Evolutionary conservation across 1,140 invertebrate species (phyloP).

Genomic region (Drosophila seguyi): DNA sequence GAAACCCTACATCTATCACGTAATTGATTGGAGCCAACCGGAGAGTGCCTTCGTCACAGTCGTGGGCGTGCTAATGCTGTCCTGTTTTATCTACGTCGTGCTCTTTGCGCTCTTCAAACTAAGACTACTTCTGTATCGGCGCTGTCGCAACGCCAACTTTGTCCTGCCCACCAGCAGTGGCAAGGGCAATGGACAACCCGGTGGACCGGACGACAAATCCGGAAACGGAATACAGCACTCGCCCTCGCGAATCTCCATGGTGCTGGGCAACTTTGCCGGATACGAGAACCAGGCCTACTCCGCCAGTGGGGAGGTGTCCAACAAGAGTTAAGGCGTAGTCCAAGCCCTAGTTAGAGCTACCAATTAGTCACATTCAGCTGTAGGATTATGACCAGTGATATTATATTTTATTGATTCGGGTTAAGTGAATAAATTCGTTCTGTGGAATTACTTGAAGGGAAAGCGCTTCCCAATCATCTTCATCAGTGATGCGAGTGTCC

Average conservation of each 20-base stretch:
- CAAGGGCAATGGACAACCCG: conserved; percentile 28
- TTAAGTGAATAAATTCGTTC: conserved; percentile 52
- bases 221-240: conserved; percentile 76
- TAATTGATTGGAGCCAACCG: conserved; percentile 89
- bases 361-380: conserved; percentile 53
- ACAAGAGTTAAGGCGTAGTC: conserved; percentile 39
- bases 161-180: conserved; percentile 63
- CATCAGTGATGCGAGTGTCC: conserved; percentile 18
- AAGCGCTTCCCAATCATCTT: not conserved
- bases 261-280: conserved; percentile 72
- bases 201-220: conserved; percentile 30
- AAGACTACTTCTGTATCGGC: conserved; percentile 61
- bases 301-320: conserved; percentile 40
- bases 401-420: conserved; percentile 59
- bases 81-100: conserved; percentile 81
- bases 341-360: not conserved
- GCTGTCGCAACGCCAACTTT: conserved; percentile 49
- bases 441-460: conserved; percentile 15
- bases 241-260: conserved; percentile 80
- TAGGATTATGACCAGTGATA: conserved; percentile 69
- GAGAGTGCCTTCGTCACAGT: conserved; percentile 86
- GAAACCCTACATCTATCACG: conserved; percentile 88
- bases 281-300: conserved; percentile 75
- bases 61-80: conserved; percentile 86
- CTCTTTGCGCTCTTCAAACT: conserved; percentile 79